phyloP scores from a whole-genome alignment of 1,140 invertebrate species.

The Melipona quadrifasciata region DNA sequence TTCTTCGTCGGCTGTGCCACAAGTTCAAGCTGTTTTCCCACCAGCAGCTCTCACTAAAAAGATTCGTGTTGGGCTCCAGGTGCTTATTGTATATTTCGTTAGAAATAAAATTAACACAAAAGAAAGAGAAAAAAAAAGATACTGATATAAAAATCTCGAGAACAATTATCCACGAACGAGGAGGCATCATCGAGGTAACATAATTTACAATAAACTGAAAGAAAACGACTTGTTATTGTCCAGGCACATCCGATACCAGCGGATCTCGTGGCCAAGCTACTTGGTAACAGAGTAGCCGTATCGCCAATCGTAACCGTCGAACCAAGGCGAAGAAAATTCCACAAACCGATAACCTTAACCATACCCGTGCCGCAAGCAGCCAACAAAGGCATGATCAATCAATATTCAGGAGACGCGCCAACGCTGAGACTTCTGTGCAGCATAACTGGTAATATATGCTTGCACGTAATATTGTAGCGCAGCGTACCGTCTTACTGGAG shows the following conservation, averaged over 20 bases:
- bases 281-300: conserved; percentile 95
- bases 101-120: neutral
- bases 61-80: conserved; percentile 97
- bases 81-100: conserved; percentile 73
- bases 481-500: conserved; percentile 75
- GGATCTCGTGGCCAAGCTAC: conserved; percentile 91
- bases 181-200: no score
- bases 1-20: conserved; percentile 95
- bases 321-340: conserved; percentile 96
- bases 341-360: conserved; percentile 97
- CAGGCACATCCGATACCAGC: conserved; percentile 95
- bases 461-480: conserved; percentile 77
- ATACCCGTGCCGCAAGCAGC: conserved; percentile 95
- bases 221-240: conserved; percentile 50
- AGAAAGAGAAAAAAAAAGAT: neutral
- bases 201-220: neutral
- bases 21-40: conserved; percentile 98
- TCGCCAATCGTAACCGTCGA: conserved; percentile 98
- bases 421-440: conserved; percentile 95
- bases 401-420: conserved; percentile 90
- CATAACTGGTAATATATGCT: conserved; percentile 91
- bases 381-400: conserved; percentile 94
- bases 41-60: conserved; percentile 96
- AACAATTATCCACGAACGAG: neutral
- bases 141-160: neutral